Evolutionary conservation across 2,888 invertebrate genomes (phyloP), one percentile per base, ranked within the genome.

Genomic region (Sesia bembeciformis): DNA sequence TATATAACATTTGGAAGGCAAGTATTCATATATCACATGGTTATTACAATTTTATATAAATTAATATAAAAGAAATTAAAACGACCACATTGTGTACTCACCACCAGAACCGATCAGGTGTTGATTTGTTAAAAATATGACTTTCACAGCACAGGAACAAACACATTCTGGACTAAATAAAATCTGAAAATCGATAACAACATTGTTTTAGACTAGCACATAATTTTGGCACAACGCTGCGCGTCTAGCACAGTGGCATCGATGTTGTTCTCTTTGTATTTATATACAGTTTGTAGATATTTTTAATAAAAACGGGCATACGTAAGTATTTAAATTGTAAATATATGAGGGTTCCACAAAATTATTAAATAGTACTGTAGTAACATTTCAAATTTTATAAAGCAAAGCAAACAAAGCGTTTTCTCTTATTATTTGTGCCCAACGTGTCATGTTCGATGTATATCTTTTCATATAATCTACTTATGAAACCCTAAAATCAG

Each of bases 381-480:
- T 75, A 78, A 77, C 77, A 72, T n/a, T n/a, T 6, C 5, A 4
- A 52, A 75, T 69, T 69, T 61, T 52, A 56, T n/a, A 70, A 71
- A 78, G 79, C 76, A 81, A 85, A 60, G 58, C 58, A 40, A 81
- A 81, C 74, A 69, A 74, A 76, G 78, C 76, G 74, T 70, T 75
- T 76, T 77, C 50, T 78, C 77, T 73, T 68, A 72, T 78, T 82
- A 83, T 84, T 88, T 88, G 88, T 88, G 88, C 88, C 88, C 88
- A 85, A 86, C 84, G 80, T 87, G 87, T 88, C 86, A 87, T 87
- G 88, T 88, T 88, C 88, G 88, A 88, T 88, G 88, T 88, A 87
- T 84, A 75, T 74, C 81, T 87, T 83, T 76, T 75, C 6, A 8
- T 50, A 6, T 49, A 77, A 80, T 78, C 69, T 75, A 81, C 78